phyloP scores from a whole-genome alignment of 2,888 invertebrate species.

The Ectemnius continuus region DNA sequence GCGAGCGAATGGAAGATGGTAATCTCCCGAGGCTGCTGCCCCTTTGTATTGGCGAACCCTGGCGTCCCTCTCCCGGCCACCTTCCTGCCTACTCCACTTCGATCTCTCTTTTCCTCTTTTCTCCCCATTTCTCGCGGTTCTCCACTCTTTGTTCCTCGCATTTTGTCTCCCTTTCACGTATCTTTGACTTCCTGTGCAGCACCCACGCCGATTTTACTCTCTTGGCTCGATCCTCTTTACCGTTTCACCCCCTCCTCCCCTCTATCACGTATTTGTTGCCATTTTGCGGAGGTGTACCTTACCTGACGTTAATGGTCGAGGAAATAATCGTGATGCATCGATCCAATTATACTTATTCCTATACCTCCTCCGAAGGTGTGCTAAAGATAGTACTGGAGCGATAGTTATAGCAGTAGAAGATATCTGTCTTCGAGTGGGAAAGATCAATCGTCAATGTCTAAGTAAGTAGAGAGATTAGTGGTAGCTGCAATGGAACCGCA shows the following conservation, averaged over 20 bases:
- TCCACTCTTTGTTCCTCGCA: constrained; percentile 18
- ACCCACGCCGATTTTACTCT: neutral
- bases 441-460: too few species aligned
- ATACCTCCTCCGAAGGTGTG: neutral
- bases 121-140: constrained; percentile 13
- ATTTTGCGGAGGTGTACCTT: constrained; percentile 17
- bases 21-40: constrained; percentile 68
- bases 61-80: constrained; percentile 50
- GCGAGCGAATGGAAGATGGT: constrained; percentile 76
- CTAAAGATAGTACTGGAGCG: too few species aligned
- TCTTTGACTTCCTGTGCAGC: too few species aligned
- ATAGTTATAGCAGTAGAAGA: too few species aligned
- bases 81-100: constrained; percentile 31
- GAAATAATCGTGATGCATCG: neutral
- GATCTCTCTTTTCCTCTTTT: constrained; percentile 20
- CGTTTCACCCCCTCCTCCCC: constrained; percentile 12
- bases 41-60: constrained; percentile 67
- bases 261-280: neutral
- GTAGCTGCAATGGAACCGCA: too few species aligned
- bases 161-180: too few species aligned
- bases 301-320: constrained; percentile 30
- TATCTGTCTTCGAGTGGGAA: too few species aligned
- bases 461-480: too few species aligned
- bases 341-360: neutral
- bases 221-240: constrained; percentile 6